Evolutionary conservation across 2,113 vertebrate genomes (phyloP), one percentile per base, ranked within the genome.

Genomic region (Solea solea): DNA sequence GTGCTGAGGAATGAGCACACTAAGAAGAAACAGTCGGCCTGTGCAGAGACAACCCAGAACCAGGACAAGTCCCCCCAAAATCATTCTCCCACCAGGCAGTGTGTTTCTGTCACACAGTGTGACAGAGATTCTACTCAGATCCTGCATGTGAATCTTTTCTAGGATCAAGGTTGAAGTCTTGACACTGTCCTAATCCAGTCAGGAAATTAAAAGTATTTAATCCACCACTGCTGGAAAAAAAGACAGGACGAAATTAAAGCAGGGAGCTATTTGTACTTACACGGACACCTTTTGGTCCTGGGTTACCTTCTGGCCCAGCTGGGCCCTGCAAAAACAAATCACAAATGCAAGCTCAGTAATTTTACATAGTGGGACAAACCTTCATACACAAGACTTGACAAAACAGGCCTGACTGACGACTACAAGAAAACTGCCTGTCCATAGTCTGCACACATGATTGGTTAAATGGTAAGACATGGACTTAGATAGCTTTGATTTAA

Each of bases 261-360:
- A 28, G 41, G 69, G 41, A 64, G 34, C 27, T 46, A 34, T 4
- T 54, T 49, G 80, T 93, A 96, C 97, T 96, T 95, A 99, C 98
- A 87, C 94, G 91, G 71, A 94, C 72, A 89, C 98, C 98, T 95
- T 99, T 98, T 88, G 96, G 93, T 71, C 98, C 98, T 55, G 93
- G 94, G 90, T 94, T 95, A 89, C 98, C 98, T 94, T 98, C 93
- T 66, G 96, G 96, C 81, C 98, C 98, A 80, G 91, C 95, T 90
- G 94, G 94, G 48, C 98, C 98, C 98, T 99, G 89, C 21, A 88
- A 90, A 49, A 84, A 74, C 89, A 57, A 74, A 69, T 58, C 25
- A 82, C 28, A 57, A 68, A 55, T 87, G 51, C 25, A 48, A 13
- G 10, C 11, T 45, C 9, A 45, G 46, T 58, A 52, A 51, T 72